Evolutionary conservation across 2,797 vertebrate species (phyloP), one percentile per base, ranked within the genome.

Genomic region (Huso huso): DNA sequence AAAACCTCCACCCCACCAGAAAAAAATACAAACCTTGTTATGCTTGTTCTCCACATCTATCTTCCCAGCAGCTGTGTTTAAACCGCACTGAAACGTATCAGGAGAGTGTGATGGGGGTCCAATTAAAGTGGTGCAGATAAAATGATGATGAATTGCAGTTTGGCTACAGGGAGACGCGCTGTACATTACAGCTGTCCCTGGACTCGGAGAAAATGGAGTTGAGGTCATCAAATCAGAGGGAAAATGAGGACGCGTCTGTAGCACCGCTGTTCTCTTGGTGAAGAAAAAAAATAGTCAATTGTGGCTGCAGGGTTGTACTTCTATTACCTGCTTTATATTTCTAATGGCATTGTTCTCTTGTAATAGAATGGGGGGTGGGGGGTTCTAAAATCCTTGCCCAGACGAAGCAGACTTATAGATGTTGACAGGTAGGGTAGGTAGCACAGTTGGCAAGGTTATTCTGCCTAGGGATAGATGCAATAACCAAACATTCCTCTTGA

Each of bases 121-220:
- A 93, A 88, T 93, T 95, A 92, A 90, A 88, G 86, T 87, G 83
- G 85, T 86, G 86, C 83, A 91, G 92, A 92, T 94, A 91, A 91
- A 93, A 92, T 91, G 88, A 90, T 92, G 93, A 94, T 92, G 89
- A 91, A 92, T 93, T 90, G 88, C 88, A 76, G 77, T 72, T 73
- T 77, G 73, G 81, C 74, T 69, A 81, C 73, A 78, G 80, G 74
- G 81, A 87, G 89, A 90, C 76, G 13, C 75, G 15, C 73, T 79
- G 81, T 81, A 80, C 82, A 82, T 79, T 83, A 79, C 80, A 71
- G 81, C 74, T 2, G 51, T 80, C 80, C 83, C 84, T 68, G 1
- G 66, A 75, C 75, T 63, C 69, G 59, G 4, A 68, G 76, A 49
- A 13, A 77, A 76, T 71, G 66, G 73, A 78, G 79, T 77, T 76